Evolutionary conservation across 2,113 vertebrate genomes (phyloP).

Genomic region (Oxygymnocypris stewartii): DNA sequence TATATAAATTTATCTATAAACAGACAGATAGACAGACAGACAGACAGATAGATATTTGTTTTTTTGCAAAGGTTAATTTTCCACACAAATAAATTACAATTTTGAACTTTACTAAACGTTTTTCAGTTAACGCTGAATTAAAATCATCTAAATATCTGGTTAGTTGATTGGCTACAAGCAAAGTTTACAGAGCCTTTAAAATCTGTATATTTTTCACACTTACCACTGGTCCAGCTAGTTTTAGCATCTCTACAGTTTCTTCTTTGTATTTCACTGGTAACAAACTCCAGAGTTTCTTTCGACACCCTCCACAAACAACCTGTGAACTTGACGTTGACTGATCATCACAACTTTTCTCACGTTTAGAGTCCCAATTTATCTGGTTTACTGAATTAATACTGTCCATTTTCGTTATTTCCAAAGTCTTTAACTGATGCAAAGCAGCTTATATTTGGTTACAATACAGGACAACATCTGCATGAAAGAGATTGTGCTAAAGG

Average conservation of each 20-base stretch:
- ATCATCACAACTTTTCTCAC: constrained; percentile 26
- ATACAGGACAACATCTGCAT: not conserved
- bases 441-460: not conserved
- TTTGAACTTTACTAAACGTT: not conserved
- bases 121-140: not conserved
- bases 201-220: constrained; percentile 38
- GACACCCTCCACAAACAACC: constrained; percentile 58
- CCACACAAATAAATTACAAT: no score
- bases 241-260: constrained; percentile 64
- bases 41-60: not conserved
- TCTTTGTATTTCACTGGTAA: constrained; percentile 64
- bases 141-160: not conserved
- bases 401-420: constrained; percentile 25
- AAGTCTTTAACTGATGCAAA: not conserved
- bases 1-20: no score
- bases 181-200: not conserved
- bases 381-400: not conserved
- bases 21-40: not conserved
- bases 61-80: no score
- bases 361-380: constrained; percentile 36
- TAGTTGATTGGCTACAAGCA: not conserved
- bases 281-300: constrained; percentile 50
- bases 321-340: constrained; percentile 26
- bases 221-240: constrained; percentile 71
- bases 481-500: not conserved